Base-by-base conservation (phyloP, 2,888 invertebrate genomes). In the Agriotes lineatus region DNA sequence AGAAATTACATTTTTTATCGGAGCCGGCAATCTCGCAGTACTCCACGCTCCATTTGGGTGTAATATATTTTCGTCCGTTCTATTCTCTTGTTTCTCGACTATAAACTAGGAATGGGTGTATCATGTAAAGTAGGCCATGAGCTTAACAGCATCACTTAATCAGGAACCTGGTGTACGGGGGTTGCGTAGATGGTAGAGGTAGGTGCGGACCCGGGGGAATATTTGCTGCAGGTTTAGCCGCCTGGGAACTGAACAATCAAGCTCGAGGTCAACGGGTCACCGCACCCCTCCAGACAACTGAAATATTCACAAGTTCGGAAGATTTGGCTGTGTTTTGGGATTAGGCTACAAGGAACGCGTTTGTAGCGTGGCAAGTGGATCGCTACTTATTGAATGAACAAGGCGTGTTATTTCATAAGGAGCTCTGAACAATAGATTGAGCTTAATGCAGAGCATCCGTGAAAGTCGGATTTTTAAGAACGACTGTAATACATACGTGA, bases 111-210 rank as follows among this genome's bases (percentile, higher is more conserved):
- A 76, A 77, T 75, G 75, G 77, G 73, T 76, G 72, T 77, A 75
- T 76, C 76, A 77, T 77, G 76, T 74, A 77, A 77, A 77, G 74
- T 77, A 75, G 75, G 75, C 75, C 71, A 72, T 75, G 72, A 74
- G 74, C 72, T 76, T 77, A 75, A 75, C 75, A 77, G 75, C 76
- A 76, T 76, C 77, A 73, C 76, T 77, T 77, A 77, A 77, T 77
- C 77, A 77, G 70, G 58, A 68, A 71, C 68, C 62, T 70, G 66
- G 69, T 44, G 62, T 62, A 58, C 19, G 62, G 58, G 57, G 59
- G 54, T 37, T 67, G 63, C 63, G 70, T 70, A 50, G 70, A 63
- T 59, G 50, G 16, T 58, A 57, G 66, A 66, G 70, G 67, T 62
- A 62, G 44, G 67, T 48, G 58, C 62, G 62, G 57, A 58, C 65